Conservation (phyloP, 2,797 vertebrate genomes). For the Acipenser oxyrinchus region DNA sequence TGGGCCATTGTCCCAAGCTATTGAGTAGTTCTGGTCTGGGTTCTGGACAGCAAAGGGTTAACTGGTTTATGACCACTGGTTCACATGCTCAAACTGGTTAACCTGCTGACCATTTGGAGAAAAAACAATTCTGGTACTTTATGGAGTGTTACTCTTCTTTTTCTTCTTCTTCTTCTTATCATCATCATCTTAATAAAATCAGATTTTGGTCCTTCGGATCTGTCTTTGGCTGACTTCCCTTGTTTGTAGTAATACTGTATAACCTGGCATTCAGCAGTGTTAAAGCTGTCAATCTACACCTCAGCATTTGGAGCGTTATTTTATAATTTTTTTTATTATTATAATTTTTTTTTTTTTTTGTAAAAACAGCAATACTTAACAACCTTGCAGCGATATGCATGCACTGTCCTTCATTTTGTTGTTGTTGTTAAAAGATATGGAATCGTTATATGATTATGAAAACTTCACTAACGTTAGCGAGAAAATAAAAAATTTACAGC, state of each 20-base stretch:
- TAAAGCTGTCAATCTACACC: constrained; percentile 98
- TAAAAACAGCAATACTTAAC: constrained; percentile 92
- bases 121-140: constrained; percentile 32
- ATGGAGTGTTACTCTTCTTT: no score
- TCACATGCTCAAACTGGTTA: constrained; percentile 59
- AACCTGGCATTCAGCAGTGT: constrained; percentile 94
- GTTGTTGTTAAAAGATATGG: constrained; percentile 62
- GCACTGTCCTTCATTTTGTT: constrained; percentile 82
- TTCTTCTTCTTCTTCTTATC: no score
- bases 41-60: constrained; percentile 71
- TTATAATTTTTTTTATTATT: constrained; percentile 36
- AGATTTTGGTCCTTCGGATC: constrained; percentile 98
- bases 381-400: constrained; percentile 95
- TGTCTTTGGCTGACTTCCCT: constrained; percentile 98
- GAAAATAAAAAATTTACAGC: constrained; percentile 57
- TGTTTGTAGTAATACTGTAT: constrained; percentile 76
- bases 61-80: constrained; percentile 37
- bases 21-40: constrained; percentile 67
- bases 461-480: constrained; percentile 64
- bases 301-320: constrained; percentile 97
- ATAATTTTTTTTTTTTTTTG: constrained; percentile 57
- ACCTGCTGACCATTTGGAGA: constrained; percentile 70
- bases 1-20: constrained; percentile 35
- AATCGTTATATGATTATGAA: constrained; percentile 62
- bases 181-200: constrained; percentile 50